Conservation (phyloP, 1,140 invertebrate species). For the Myzus persicae region DNA sequence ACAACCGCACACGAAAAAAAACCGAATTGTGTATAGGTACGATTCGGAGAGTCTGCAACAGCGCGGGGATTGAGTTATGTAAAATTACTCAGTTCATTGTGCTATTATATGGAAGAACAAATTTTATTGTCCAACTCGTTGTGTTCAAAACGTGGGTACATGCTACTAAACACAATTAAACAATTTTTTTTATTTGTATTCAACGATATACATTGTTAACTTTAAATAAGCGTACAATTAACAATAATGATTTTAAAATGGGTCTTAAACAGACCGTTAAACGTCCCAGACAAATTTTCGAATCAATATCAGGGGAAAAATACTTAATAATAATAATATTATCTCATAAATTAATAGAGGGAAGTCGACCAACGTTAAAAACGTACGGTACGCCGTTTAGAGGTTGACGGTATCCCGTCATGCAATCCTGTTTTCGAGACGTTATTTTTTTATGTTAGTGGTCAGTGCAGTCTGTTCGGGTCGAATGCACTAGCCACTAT, state of each 20-base stretch:
- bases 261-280: not conserved
- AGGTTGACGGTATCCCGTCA: not conserved
- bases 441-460: not conserved
- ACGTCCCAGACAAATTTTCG: not conserved
- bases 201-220: not conserved
- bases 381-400: not conserved
- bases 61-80: not conserved
- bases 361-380: not conserved
- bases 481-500: not conserved
- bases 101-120: conserved; percentile 11
- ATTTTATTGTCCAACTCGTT: not conserved
- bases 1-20: not conserved
- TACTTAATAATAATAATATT: not conserved
- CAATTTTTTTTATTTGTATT: conserved; percentile 19
- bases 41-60: not conserved
- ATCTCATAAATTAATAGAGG: not conserved
- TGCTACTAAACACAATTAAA: not conserved
- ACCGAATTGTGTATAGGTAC: not conserved
- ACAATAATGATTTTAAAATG: conserved; percentile 1
- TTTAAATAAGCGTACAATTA: conserved; percentile 17
- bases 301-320: not conserved
- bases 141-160: not conserved
- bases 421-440: not conserved
- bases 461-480: not conserved
- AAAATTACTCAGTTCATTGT: conserved; percentile 3